Evolutionary conservation across 35 echinoderm and acorn worm genomes (phyloP).

Genomic region (Eucidaris tribuloides): DNA sequence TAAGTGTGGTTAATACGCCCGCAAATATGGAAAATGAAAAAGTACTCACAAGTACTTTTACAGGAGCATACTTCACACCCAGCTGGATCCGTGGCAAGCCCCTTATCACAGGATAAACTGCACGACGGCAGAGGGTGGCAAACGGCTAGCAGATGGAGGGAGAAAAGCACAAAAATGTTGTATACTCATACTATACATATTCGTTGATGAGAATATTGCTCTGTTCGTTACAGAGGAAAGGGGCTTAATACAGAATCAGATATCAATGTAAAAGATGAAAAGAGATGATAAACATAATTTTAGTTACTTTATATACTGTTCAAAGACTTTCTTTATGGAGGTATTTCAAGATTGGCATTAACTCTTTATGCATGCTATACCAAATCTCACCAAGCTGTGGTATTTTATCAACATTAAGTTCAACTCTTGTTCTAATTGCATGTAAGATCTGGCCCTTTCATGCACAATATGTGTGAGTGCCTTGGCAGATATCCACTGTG

Average conservation of each 20-base stretch:
- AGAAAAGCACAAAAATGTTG: background rate
- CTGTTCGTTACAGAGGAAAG: background rate
- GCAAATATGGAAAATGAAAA: background rate
- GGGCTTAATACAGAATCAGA: background rate
- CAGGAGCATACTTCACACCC: constrained; percentile 45
- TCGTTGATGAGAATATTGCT: background rate
- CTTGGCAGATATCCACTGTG: no score
- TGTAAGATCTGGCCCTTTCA: no score
- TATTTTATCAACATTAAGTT: no score
- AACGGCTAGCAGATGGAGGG: background rate
- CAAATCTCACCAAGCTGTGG: no score
- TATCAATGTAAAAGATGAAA: background rate
- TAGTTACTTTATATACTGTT: no score
- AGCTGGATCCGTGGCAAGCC: constrained; percentile 14
- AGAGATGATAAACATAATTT: background rate
- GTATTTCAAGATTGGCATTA: no score
- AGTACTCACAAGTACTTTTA: constrained; percentile 25
- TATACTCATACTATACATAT: background rate
- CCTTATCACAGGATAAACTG: constrained; percentile 8
- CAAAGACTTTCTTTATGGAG: no score
- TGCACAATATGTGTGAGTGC: no score
- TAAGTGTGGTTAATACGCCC: background rate
- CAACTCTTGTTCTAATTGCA: no score
- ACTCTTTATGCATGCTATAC: no score
- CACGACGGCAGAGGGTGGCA: constrained; percentile 9